Evolutionary conservation across 1,140 invertebrate genomes (phyloP).

Genomic region (Anoplolepis gracilipes): DNA sequence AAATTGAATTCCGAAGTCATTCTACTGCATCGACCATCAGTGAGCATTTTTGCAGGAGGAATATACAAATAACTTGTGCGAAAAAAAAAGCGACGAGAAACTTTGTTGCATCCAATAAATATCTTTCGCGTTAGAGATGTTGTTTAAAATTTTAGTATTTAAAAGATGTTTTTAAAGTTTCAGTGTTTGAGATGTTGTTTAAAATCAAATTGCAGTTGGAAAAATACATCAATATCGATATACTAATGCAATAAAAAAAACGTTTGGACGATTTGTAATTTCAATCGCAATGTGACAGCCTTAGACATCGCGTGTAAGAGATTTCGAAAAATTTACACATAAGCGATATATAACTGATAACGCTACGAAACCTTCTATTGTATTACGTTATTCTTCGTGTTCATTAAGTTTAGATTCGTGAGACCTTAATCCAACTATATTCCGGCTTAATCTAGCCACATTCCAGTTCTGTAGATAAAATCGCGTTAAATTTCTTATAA

Average conservation of each 20-base stretch:
- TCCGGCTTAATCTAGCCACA: constrained; percentile 12
- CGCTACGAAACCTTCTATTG: not conserved
- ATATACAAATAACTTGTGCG: constrained; percentile 34
- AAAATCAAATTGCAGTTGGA: not conserved
- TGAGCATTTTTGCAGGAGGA: constrained; percentile 49
- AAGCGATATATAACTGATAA: constrained; percentile 16
- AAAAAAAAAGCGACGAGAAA: constrained; percentile 6
- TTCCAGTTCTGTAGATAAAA: constrained; percentile 42
- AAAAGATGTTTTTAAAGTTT: not conserved
- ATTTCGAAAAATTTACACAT: not conserved
- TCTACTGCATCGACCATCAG: constrained; percentile 51
- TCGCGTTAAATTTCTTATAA: constrained; percentile 6
- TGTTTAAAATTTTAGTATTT: not conserved
- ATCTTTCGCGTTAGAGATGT: not conserved
- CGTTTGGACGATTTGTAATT: not conserved
- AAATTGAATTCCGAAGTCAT: constrained; percentile 71
- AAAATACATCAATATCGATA: not conserved
- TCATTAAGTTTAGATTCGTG: constrained; percentile 10
- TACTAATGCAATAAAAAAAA: not conserved
- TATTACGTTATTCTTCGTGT: constrained; percentile 28
- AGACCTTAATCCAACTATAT: constrained; percentile 60
- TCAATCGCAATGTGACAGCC: not conserved
- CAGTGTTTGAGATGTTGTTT: too few species aligned
- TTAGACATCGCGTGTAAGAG: not conserved
- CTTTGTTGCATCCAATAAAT: not conserved